Conservation (phyloP, 2,113 vertebrate genomes). For the Mirounga angustirostris region DNA sequence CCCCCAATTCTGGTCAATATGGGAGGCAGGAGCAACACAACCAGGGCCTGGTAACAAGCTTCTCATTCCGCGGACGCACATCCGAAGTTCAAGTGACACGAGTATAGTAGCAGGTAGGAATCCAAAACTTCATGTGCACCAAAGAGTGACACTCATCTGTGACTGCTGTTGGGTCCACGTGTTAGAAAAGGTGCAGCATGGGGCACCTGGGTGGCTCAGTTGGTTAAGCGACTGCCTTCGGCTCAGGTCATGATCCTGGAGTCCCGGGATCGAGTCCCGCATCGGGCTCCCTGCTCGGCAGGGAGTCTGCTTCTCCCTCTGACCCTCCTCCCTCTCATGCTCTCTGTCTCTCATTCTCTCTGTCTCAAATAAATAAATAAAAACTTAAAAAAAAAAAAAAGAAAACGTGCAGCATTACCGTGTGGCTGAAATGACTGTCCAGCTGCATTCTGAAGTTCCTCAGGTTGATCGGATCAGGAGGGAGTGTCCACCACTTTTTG, state of each 20-base stretch:
- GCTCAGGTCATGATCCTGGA: too few relatives aligned
- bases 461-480: neutral
- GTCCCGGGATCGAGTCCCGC: too few relatives aligned
- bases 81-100: neutral
- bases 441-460: neutral
- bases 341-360: too few relatives aligned
- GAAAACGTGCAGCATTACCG: neutral
- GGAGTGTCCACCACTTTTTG: neutral
- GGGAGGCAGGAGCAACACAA: neutral
- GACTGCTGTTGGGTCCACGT: neutral
- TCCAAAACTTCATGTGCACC: neutral
- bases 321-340: too few relatives aligned
- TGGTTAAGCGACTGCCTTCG: too few relatives aligned
- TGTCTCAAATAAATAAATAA: too few relatives aligned
- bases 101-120: neutral
- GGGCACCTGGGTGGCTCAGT: too few relatives aligned
- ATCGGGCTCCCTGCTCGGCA: too few relatives aligned
- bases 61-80: neutral
- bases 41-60: neutral
- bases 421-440: neutral
- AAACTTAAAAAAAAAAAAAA: too few relatives aligned
- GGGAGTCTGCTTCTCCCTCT: too few relatives aligned
- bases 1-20: neutral
- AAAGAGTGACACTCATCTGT: neutral
- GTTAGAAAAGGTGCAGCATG: constrained; percentile 4